These are phyloP conservation scores for Podargus strigoides DNA, from an alignment of 2,797 vertebrate species.

Conservation along the genomic window DNA sequence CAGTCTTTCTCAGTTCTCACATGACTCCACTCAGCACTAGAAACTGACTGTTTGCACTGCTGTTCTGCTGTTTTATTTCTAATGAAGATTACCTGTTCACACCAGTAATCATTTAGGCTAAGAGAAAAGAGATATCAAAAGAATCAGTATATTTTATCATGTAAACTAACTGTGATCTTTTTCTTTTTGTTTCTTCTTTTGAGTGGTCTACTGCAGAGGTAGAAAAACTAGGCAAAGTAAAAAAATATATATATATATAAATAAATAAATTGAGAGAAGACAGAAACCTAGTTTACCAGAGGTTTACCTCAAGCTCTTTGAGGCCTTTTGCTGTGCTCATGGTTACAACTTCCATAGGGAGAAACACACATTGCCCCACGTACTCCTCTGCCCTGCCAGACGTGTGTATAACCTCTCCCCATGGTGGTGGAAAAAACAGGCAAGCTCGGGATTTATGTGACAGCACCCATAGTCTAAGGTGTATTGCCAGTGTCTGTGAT, in stretches of 20 bases:
- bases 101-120: neutral
- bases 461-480: neutral
- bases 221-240: no score
- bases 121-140: neutral
- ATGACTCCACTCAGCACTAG: neutral
- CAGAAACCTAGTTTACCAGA: neutral
- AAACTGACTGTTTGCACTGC: neutral
- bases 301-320: neutral
- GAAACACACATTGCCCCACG: neutral
- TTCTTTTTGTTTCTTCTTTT: neutral
- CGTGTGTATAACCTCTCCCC: neutral
- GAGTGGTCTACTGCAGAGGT: neutral
- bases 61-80: neutral
- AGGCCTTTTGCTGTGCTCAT: neutral
- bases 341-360: neutral
- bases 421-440: neutral
- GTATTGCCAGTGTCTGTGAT: neutral
- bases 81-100: neutral
- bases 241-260: no score
- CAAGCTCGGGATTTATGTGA: neutral
- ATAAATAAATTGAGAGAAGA: no score
- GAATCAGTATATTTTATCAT: neutral
- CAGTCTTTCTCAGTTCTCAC: neutral
- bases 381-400: neutral
- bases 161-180: neutral